Conservation (phyloP, 2,113 vertebrate genomes). For the Petaurus breviceps region DNA sequence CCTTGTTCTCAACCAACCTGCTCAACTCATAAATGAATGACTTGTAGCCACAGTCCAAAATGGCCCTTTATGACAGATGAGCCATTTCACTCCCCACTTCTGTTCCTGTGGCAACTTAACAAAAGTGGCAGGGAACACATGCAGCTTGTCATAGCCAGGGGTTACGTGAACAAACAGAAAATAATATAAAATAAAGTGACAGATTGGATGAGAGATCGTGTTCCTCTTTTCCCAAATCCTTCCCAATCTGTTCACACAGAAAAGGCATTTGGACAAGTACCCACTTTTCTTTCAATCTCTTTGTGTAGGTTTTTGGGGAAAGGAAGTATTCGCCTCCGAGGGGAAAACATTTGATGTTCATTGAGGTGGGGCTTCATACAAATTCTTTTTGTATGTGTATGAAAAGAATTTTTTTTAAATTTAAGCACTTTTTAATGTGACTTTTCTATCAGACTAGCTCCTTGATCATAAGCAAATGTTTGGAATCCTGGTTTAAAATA, state of each 20-base stretch:
- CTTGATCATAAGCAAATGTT: neutral
- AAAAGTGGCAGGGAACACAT: neutral
- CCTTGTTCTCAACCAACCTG: neutral
- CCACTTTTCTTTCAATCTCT: neutral
- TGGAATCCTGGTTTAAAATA: neutral
- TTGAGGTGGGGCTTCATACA: neutral
- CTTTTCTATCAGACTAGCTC: neutral
- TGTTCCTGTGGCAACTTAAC: neutral
- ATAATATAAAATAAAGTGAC: neutral
- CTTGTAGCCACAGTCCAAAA: neutral
- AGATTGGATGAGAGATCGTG: neutral
- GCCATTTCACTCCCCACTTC: neutral
- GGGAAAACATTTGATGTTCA: neutral
- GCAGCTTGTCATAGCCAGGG: neutral
- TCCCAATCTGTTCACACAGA: neutral
- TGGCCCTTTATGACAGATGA: neutral
- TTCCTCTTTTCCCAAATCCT: neutral
- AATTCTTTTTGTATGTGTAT: neutral
- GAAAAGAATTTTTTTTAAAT: neutral
- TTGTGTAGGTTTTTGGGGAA: neutral
- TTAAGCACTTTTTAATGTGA: neutral
- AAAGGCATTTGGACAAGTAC: neutral
- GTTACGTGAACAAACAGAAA: neutral
- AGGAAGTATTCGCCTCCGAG: neutral
- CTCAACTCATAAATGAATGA: neutral